phyloP scores from a whole-genome alignment of 2,113 vertebrate genomes.

The Desmodus rotundus region DNA sequence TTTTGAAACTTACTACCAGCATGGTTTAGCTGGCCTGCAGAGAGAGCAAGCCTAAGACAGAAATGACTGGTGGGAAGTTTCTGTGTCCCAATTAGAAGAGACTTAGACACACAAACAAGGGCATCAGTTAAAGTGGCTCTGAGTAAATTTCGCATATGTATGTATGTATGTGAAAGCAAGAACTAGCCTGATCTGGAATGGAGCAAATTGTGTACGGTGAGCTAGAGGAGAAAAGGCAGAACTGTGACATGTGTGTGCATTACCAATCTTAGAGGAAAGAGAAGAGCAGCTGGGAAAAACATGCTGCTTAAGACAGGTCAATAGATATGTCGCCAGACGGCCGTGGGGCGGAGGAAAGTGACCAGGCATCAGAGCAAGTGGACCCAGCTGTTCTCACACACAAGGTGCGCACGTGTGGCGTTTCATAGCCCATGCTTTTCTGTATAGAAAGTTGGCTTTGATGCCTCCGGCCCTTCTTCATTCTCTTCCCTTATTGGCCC shows the following conservation, averaged over 20 bases:
- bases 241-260: neutral
- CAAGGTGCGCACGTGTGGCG: neutral
- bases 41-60: neutral
- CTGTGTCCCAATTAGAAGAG: neutral
- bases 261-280: neutral
- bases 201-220: neutral
- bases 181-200: neutral
- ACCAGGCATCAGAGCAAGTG: slow-evolving; percentile 8
- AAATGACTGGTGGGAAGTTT: neutral
- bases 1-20: neutral
- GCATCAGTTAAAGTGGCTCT: neutral
- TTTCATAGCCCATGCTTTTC: slow-evolving; percentile 25
- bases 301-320: slow-evolving; percentile 36
- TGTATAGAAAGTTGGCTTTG: neutral
- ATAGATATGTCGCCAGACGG: slow-evolving; percentile 45
- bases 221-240: neutral
- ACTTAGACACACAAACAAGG: neutral
- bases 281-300: slow-evolving; percentile 35
- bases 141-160: neutral
- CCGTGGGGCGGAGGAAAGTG: neutral
- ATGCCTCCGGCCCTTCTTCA: neutral
- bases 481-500: neutral
- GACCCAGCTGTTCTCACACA: slow-evolving; percentile 3
- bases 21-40: neutral
- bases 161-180: neutral